These are phyloP conservation scores for Amblyraja radiata DNA, from an alignment of 2,797 vertebrate genomes.

Conservation along the genomic window DNA sequence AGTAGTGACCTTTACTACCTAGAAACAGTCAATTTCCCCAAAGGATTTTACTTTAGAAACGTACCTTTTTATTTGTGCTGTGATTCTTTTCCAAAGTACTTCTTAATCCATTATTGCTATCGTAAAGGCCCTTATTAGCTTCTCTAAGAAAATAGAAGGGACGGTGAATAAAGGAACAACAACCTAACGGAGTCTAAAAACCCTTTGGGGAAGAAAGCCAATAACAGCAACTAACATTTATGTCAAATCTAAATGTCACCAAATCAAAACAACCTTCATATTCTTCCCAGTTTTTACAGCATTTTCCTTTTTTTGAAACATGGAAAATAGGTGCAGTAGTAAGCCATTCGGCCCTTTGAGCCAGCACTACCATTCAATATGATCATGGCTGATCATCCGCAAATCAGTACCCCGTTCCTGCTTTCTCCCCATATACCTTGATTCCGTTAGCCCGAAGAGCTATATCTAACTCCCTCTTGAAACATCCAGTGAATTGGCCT, in stretches of 20 bases:
- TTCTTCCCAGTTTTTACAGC: background rate
- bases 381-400: too few relatives aligned
- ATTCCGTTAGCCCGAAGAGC: too few relatives aligned
- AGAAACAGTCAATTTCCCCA: background rate
- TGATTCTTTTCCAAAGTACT: constrained; percentile 50
- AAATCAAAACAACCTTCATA: background rate
- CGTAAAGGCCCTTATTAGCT: constrained; percentile 60
- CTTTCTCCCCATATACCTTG: too few relatives aligned
- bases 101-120: constrained; percentile 60
- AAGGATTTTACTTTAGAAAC: constrained; percentile 36
- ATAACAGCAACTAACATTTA: background rate
- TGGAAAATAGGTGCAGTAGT: too few relatives aligned
- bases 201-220: background rate
- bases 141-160: constrained; percentile 35
- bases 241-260: background rate
- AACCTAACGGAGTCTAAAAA: too few relatives aligned
- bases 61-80: constrained; percentile 51
- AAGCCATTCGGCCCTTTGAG: too few relatives aligned
- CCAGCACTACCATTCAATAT: too few relatives aligned
- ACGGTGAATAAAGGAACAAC: background rate
- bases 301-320: background rate
- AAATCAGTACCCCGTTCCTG: too few relatives aligned
- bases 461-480: too few relatives aligned
- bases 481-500: too few relatives aligned
- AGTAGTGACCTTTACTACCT: background rate